A percentile compares a stretch with the other conserved stretches of the same genome.
These are phyloP conservation scores for Ischnus inquisitorius DNA, from an alignment of 2,888 invertebrate genomes.

Conservation along the genomic window DNA sequence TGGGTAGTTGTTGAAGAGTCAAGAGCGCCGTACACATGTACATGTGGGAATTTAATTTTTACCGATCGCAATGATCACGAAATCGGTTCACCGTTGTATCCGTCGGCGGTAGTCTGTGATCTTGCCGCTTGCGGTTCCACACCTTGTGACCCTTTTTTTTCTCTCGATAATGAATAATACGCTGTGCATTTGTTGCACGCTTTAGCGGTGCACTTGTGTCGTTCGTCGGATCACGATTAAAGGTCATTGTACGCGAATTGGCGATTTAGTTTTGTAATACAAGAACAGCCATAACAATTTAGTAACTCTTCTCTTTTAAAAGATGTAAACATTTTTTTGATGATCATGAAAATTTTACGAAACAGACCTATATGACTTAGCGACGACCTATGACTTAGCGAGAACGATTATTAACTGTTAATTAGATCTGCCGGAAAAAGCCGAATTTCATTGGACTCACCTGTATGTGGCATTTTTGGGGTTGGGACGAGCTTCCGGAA, in stretches of 20 bases:
- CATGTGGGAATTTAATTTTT: constrained; percentile 16
- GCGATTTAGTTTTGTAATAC: no score
- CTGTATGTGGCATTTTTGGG: constrained; percentile 74
- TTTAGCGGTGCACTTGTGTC: no score
- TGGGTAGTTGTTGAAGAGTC: not conserved
- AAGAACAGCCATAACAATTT: no score
- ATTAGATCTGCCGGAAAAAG: not conserved
- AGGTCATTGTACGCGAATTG: no score
- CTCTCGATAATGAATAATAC: no score
- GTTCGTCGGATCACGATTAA: no score
- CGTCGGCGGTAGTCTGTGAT: constrained; percentile 25
- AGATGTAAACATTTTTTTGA: no score
- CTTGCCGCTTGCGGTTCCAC: constrained; percentile 20
- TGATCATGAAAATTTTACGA: not conserved
- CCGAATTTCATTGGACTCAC: constrained; percentile 64
- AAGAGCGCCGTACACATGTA: not conserved
- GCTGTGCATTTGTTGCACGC: no score
- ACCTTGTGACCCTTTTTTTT: not conserved
- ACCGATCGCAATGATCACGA: constrained; percentile 2
- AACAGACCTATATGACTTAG: not conserved
- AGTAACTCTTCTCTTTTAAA: no score
- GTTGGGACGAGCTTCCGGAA: constrained; percentile 58
- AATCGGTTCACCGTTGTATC: constrained; percentile 15
- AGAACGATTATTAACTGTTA: not conserved
- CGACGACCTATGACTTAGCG: not conserved